These are phyloP conservation scores for Mus minutoides DNA, from an alignment of 2,797 vertebrate genomes.

Conservation along the genomic window DNA sequence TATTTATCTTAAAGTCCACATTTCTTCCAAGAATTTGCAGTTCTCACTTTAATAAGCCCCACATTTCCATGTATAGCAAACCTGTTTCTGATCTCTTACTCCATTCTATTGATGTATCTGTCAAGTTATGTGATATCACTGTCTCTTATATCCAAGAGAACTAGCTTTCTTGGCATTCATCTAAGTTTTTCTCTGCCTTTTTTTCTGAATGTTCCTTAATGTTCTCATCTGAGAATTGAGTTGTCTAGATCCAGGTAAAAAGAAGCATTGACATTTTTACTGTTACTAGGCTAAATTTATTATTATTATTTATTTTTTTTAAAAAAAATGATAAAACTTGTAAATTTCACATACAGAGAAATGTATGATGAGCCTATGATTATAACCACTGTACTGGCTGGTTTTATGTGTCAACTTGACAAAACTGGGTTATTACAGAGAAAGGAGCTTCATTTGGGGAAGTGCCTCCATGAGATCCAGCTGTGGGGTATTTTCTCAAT, in stretches of 20 bases:
- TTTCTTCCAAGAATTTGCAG: slow-evolving; percentile 31
- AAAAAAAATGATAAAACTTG: too few species aligned
- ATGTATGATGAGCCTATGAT: too few species aligned
- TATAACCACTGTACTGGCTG: too few species aligned
- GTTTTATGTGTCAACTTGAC: too few species aligned
- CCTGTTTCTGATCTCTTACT: slow-evolving; percentile 1
- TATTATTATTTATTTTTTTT: neutral
- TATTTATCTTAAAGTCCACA: neutral
- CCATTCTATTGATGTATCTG: neutral
- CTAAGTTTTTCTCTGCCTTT: neutral
- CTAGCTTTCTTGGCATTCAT: neutral
- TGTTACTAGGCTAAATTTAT: neutral
- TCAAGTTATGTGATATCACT: neutral
- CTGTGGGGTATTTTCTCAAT: too few species aligned
- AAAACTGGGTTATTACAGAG: too few species aligned
- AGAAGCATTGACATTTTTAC: slow-evolving; percentile 10
- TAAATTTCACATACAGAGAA: too few species aligned
- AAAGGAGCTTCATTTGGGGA: too few species aligned
- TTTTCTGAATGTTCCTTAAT: neutral
- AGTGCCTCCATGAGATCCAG: too few species aligned
- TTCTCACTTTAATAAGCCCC: neutral
- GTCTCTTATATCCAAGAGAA: neutral
- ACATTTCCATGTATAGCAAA: neutral
- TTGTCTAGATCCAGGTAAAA: slow-evolving; percentile 7
- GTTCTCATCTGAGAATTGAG: neutral